phyloP scores from a whole-genome alignment of 2,797 vertebrate genomes.

The Otolemur crassicaudatus region DNA sequence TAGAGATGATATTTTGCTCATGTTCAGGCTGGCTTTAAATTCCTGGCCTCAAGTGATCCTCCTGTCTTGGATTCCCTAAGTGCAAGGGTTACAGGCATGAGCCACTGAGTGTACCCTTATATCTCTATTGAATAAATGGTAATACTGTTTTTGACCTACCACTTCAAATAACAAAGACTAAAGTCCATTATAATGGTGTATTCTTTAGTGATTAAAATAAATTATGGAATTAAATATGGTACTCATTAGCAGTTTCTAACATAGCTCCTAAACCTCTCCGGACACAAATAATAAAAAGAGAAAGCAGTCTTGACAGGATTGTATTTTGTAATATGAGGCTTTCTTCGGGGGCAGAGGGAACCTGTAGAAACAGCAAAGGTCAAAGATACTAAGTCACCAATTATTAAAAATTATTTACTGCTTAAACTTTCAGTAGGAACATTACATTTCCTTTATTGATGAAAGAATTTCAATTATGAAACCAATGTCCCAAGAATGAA shows the following conservation, averaged over 20 bases:
- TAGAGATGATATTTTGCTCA: too few relatives aligned
- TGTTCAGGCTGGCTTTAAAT: too few relatives aligned
- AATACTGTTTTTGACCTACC: neutral
- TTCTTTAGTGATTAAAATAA: constrained; percentile 5
- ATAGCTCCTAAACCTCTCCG: neutral
- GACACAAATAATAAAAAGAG: neutral
- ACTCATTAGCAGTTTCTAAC: constrained; percentile 26
- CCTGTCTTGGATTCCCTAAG: too few relatives aligned
- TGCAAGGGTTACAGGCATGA: too few relatives aligned
- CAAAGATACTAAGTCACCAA: constrained; percentile 36
- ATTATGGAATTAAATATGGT: neutral
- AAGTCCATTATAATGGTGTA: neutral
- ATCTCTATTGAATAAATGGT: neutral
- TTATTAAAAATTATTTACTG: constrained; percentile 74
- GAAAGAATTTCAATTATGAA: constrained; percentile 35
- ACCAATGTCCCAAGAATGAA: constrained; percentile 31
- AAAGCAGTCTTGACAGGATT: neutral
- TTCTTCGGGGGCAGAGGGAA: neutral
- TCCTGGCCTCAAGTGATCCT: too few relatives aligned
- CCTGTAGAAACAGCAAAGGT: constrained; percentile 19
- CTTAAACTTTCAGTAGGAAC: constrained; percentile 60
- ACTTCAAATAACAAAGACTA: constrained; percentile 6
- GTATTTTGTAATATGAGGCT: constrained; percentile 3
- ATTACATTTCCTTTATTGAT: constrained; percentile 34
- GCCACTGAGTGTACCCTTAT: too few relatives aligned